Percentiles rank a stretch among this genome's conserved stretches.
phyloP scores from a whole-genome alignment of 2,797 vertebrate genomes.

The Notamacropus eugenii region DNA sequence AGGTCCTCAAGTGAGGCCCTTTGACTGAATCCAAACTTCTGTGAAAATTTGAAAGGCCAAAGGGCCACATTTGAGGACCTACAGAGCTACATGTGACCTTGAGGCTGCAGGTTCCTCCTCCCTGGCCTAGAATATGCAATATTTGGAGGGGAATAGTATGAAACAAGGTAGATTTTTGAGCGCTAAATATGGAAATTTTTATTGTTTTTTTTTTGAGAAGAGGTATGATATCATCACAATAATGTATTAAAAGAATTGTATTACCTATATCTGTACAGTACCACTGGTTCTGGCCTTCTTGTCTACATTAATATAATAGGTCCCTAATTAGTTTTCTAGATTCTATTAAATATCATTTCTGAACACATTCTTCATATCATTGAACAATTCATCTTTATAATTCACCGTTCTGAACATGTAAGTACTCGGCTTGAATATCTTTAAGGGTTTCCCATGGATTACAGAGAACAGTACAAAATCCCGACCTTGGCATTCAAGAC shows the following conservation, averaged over 20 bases:
- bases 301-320: neutral
- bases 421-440: neutral
- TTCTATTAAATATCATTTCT: neutral
- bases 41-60: no score
- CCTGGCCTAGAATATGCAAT: neutral
- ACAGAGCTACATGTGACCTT: no score
- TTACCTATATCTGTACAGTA: neutral
- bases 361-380: neutral
- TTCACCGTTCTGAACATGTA: neutral
- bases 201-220: neutral
- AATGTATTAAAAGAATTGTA: neutral
- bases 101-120: no score
- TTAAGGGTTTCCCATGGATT: neutral
- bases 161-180: neutral
- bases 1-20: no score
- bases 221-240: neutral
- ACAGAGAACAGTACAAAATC: no score
- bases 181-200: neutral
- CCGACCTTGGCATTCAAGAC: neutral
- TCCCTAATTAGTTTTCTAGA: neutral
- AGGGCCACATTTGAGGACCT: no score
- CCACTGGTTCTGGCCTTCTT: neutral
- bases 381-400: neutral
- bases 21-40: no score
- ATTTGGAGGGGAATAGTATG: neutral